Evolutionary conservation across 2,888 invertebrate species (phyloP).

Genomic region (Calameuta pallipes): DNA sequence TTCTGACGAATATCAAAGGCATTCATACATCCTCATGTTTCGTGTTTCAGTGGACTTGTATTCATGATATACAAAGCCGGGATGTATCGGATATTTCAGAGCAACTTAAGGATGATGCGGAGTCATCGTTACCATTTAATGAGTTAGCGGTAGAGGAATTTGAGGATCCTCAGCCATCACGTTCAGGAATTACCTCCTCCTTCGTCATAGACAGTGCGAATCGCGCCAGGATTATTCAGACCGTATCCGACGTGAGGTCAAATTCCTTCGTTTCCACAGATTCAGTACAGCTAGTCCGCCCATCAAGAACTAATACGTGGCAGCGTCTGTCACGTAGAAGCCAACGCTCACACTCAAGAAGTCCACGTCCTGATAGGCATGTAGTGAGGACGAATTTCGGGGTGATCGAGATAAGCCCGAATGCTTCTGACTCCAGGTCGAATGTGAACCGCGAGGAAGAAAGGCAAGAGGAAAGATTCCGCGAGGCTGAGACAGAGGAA

Average conservation of each 20-base stretch:
- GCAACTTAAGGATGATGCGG: constrained; percentile 44
- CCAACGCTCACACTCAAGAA: constrained; percentile 39
- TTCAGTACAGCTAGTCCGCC: constrained; percentile 39
- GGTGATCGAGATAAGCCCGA: constrained; percentile 42
- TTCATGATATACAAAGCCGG: constrained; percentile 89
- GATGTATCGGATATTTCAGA: constrained; percentile 66
- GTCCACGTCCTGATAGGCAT: constrained; percentile 38
- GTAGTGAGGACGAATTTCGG: constrained; percentile 42
- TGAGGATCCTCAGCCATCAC: constrained; percentile 50
- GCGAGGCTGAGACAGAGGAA: constrained; percentile 7
- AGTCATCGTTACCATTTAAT: constrained; percentile 34
- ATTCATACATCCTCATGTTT: constrained; percentile 12
- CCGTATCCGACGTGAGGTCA: constrained; percentile 40
- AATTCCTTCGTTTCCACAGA: constrained; percentile 42
- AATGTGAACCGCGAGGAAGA: constrained; percentile 31
- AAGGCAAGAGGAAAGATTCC: constrained; percentile 9
- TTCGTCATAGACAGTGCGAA: constrained; percentile 54
- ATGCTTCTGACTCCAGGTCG: constrained; percentile 27
- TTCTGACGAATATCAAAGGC: background rate
- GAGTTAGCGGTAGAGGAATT: constrained; percentile 47
- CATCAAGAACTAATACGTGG: constrained; percentile 47
- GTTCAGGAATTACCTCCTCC: constrained; percentile 53
- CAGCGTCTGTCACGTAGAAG: constrained; percentile 41
- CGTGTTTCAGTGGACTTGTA: constrained; percentile 85
- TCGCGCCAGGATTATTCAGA: constrained; percentile 47